A percentile compares a stretch with the other conserved stretches of the same genome.
Evolutionary conservation across 1,140 invertebrate species (phyloP).

Genomic region (Tetranychus urticae): DNA sequence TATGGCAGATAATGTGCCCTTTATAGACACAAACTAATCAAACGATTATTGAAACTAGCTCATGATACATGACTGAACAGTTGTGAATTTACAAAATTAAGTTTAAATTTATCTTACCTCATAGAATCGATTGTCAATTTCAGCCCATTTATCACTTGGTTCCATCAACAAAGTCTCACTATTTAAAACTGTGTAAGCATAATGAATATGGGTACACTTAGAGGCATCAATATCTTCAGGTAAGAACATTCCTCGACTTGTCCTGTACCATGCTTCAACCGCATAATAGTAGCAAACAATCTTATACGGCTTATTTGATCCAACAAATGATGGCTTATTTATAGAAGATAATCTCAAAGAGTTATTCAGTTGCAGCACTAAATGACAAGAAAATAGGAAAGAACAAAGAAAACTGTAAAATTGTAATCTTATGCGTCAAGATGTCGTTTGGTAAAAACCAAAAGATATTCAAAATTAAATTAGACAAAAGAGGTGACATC

Average conservation of each 20-base stretch:
- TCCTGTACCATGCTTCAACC: not conserved
- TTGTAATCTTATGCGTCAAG: too few species aligned
- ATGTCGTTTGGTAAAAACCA: too few species aligned
- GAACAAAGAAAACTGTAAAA: too few species aligned
- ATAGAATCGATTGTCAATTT: conserved; percentile 78
- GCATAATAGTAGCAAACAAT: not conserved
- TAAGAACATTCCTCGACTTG: not conserved
- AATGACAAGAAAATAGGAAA: not conserved
- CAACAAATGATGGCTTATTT: too few species aligned
- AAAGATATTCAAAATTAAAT: too few species aligned
- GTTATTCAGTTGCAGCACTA: too few species aligned
- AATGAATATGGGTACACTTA: conserved; percentile 82
- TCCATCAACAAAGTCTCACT: conserved; percentile 26
- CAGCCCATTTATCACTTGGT: conserved; percentile 59
- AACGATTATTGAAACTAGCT: too few species aligned
- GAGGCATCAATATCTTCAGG: conserved; percentile 84
- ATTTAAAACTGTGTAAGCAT: conserved; percentile 68
- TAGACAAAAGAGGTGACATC: too few species aligned
- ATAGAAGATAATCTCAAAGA: too few species aligned
- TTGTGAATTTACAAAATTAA: conserved; percentile 54
- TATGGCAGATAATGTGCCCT: too few species aligned
- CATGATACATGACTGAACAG: not conserved
- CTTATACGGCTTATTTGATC: not conserved
- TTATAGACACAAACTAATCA: too few species aligned
- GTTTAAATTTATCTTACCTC: conserved; percentile 71